Evolutionary conservation across 1,140 invertebrate genomes (phyloP).

Genomic region (Charaxes varanes): DNA sequence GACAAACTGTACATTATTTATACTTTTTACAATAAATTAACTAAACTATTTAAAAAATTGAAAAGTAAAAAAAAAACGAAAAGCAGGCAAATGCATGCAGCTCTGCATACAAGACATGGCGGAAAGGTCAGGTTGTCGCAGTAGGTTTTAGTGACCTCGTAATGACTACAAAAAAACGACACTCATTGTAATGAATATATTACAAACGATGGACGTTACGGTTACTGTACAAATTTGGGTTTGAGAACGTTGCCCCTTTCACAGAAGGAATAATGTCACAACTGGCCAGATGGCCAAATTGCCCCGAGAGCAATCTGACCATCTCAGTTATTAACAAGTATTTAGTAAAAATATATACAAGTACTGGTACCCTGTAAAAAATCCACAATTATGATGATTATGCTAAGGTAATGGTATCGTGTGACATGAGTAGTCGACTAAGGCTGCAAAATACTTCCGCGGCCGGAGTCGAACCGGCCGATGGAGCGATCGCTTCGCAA

Average conservation of each 20-base stretch:
- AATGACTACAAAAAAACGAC: slow-evolving; percentile 74
- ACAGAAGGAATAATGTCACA: slow-evolving; percentile 76
- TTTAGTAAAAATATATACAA: slow-evolving; percentile 57
- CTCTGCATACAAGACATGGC: slow-evolving; percentile 76
- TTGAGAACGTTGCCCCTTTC: slow-evolving; percentile 75
- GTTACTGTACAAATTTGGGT: slow-evolving; percentile 68
- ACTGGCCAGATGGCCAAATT: slow-evolving; percentile 73
- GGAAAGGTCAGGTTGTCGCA: slow-evolving; percentile 75
- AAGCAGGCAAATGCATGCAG: slow-evolving; percentile 79
- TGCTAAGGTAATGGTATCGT: slow-evolving; percentile 40
- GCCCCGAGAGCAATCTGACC: slow-evolving; percentile 66
- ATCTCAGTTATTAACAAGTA: slow-evolving; percentile 60
- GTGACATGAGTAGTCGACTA: slow-evolving; percentile 70
- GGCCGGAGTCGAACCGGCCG: slow-evolving; percentile 45
- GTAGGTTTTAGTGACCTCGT: slow-evolving; percentile 72
- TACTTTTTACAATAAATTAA: slow-evolving; percentile 73
- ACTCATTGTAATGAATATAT: slow-evolving; percentile 75
- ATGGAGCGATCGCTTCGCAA: slow-evolving; percentile 42
- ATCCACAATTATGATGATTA: slow-evolving; percentile 70
- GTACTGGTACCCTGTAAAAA: slow-evolving; percentile 73
- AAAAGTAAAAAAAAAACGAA: slow-evolving; percentile 66
- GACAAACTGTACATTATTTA: slow-evolving; percentile 68
- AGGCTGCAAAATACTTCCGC: slow-evolving; percentile 25
- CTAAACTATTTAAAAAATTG: slow-evolving; percentile 70
- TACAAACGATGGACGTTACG: slow-evolving; percentile 74